Base-by-base conservation (phyloP, 2,888 invertebrate species). In the Acrobasis consociella region DNA sequence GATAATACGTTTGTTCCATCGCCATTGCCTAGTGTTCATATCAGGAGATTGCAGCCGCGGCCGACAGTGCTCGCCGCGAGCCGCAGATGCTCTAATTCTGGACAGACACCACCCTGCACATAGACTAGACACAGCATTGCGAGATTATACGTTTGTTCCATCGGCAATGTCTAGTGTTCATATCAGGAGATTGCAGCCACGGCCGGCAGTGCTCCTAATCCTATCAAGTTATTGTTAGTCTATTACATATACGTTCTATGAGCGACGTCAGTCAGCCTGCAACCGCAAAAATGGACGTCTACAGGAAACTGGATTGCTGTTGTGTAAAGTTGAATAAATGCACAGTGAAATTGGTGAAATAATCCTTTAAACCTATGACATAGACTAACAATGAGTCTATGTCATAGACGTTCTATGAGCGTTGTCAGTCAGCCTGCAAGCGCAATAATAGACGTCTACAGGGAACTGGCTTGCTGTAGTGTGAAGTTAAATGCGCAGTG, bases 111-210 rank as follows among this genome's bases (percentile, higher is more conserved):
- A 50, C 5, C 13, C 42, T 42, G 11, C 15, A 11, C 2, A 42
- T 56, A 56, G 56, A 56, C 15, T 11, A 38, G 11, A 46, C 46
- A 46, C 11, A 46, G 11, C 10, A 42, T 11, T 46, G 2, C 2
- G 37, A 76, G 77, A 78, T 78, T 77, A 74, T 73, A 70, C 71
- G 72, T 68, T 64, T 60, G 63, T 60, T 63, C 58, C 7, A 7
- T 31, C 31, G 3, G 5, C 64, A 60, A 56, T 62, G 62, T 52
- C 63, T 63, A 67, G 69, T 72, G 72, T 70, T 80, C 75, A 72
- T 81, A 82, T 82, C 81, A 72, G 69, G 68, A 76, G 75, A 80
- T 80, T 81, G 77, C 81, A 80, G 76, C 66, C 46, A 3, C 46
- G 69, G 65, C 67, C 68, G 65, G 52, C 60, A 60, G 65, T 62